Conservation (phyloP, 2,888 invertebrate species). For the Ormyrus rosae region DNA sequence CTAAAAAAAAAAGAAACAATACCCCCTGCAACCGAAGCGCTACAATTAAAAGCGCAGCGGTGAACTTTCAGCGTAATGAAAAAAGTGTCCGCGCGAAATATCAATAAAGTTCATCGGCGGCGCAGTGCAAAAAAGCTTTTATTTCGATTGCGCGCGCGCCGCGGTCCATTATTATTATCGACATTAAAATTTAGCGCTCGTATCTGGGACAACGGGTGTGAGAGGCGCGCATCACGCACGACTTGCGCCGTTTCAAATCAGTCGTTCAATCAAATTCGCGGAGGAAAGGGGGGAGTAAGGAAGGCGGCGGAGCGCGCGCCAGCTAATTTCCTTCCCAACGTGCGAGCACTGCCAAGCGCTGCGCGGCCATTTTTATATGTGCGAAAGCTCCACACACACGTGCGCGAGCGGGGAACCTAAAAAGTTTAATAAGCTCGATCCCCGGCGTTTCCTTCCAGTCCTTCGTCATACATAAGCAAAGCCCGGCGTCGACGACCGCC, state of each 20-base stretch:
- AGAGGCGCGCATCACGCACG: no score
- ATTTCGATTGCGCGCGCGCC: no score
- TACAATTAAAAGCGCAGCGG: background rate
- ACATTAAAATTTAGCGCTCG: no score
- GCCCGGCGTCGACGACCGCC: background rate
- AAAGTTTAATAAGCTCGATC: slow-evolving; percentile 28
- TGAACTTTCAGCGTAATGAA: background rate
- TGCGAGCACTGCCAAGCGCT: background rate
- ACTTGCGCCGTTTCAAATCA: background rate
- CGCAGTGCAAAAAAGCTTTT: no score
- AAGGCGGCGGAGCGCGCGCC: background rate
- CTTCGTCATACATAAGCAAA: slow-evolving; percentile 16
- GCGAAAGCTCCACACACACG: background rate
- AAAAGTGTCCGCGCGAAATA: no score
- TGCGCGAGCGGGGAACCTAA: background rate
- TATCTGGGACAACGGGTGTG: no score
- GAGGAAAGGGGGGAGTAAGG: no score
- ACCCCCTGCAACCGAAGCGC: background rate
- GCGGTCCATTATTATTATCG: no score
- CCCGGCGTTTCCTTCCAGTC: slow-evolving; percentile 4
- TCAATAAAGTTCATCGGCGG: no score
- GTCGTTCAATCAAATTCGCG: slow-evolving; percentile 22
- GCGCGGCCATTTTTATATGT: background rate
- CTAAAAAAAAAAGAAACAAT: background rate
- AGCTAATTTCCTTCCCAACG: slow-evolving; percentile 2